Percentiles rank a stretch among this genome's conserved stretches.
Evolutionary conservation across 2,797 vertebrate species (phyloP).

Genomic region (Buphagus erythrorhynchus): DNA sequence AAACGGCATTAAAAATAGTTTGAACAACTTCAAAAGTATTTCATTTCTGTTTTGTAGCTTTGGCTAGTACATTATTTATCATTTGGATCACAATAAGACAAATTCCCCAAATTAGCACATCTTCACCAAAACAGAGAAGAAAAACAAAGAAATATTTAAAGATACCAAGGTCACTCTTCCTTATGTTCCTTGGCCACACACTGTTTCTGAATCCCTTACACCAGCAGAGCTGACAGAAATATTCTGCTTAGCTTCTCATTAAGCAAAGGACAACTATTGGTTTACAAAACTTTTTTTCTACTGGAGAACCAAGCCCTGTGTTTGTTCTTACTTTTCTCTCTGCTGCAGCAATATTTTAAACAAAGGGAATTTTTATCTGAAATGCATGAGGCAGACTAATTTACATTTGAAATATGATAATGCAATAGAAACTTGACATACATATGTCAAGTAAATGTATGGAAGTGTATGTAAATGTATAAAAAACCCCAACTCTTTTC

Average conservation of each 20-base stretch:
- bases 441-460: background rate
- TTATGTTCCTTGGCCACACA: background rate
- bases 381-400: background rate
- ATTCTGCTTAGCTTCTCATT: background rate
- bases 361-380: background rate
- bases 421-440: background rate
- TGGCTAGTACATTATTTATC: background rate
- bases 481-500: background rate
- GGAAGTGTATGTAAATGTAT: background rate
- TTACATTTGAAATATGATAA: background rate
- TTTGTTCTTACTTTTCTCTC: background rate
- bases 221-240: background rate
- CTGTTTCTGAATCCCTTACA: background rate
- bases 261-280: background rate
- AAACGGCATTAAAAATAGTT: background rate
- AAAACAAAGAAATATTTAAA: background rate
- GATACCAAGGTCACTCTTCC: slow-evolving; percentile 16
- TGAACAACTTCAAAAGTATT: background rate
- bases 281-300: background rate
- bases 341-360: background rate
- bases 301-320: background rate
- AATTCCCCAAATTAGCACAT: background rate
- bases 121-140: background rate
- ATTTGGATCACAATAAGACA: background rate
- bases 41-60: background rate